Conservation (phyloP, 2,113 vertebrate species). For the Coptodon bakossiorum region DNA sequence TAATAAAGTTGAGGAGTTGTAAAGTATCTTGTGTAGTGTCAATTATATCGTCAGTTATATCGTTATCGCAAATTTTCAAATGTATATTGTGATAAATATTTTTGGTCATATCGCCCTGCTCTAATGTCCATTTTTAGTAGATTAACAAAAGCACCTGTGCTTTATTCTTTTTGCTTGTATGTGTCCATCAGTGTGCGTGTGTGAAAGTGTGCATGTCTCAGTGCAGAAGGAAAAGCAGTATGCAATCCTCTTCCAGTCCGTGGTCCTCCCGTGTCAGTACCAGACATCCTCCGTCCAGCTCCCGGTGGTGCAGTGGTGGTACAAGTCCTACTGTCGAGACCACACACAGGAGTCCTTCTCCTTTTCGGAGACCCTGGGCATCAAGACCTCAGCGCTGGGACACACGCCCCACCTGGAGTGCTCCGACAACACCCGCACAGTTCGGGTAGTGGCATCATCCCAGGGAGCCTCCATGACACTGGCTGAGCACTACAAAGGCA, state of each 20-base stretch:
- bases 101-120: no score
- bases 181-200: constrained; percentile 68
- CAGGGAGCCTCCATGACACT: constrained; percentile 85
- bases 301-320: constrained; percentile 94
- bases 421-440: constrained; percentile 86
- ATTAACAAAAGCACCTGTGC: not conserved
- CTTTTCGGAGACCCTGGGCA: constrained; percentile 55
- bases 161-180: not conserved
- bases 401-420: constrained; percentile 86
- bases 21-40: no score
- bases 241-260: constrained; percentile 93
- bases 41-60: no score
- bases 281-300: constrained; percentile 83
- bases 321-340: constrained; percentile 96
- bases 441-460: constrained; percentile 87
- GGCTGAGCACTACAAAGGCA: constrained; percentile 90
- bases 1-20: no score
- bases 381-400: constrained; percentile 73
- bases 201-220: constrained; percentile 79
- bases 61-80: no score
- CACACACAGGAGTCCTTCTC: constrained; percentile 84
- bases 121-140: not conserved
- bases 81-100: no score
- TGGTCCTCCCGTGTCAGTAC: constrained; percentile 89
- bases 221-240: constrained; percentile 84